Conservation (phyloP, 2,797 vertebrate species). For the Cyclopterus lumpus region DNA sequence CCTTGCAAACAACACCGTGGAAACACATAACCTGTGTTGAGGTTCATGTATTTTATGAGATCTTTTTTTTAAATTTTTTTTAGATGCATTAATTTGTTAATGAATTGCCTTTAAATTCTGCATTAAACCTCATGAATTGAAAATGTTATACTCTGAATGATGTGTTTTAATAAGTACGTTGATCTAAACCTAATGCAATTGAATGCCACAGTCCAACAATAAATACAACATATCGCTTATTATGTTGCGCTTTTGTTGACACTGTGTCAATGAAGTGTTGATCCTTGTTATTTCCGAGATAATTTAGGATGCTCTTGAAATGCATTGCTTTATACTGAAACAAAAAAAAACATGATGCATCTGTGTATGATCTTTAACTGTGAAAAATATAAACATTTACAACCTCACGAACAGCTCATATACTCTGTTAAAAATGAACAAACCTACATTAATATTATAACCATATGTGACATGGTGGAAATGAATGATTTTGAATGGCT, state of each 20-base stretch:
- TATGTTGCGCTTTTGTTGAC: neutral
- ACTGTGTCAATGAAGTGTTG: neutral
- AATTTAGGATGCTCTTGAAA: neutral
- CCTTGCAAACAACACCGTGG: neutral
- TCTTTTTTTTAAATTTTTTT: too few species aligned
- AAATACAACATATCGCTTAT: neutral
- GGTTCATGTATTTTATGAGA: neutral
- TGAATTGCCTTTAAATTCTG: neutral
- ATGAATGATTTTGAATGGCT: neutral
- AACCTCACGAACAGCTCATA: neutral
- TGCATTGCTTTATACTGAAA: neutral
- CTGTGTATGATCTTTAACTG: neutral
- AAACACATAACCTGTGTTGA: neutral
- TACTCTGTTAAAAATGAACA: neutral
- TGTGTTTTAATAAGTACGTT: neutral
- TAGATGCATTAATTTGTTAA: neutral
- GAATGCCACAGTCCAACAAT: neutral
- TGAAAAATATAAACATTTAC: neutral
- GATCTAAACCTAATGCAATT: neutral
- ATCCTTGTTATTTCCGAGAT: neutral
- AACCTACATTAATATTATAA: neutral
- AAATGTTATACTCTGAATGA: neutral
- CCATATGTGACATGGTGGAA: neutral
- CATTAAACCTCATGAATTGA: neutral
- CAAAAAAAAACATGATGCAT: neutral